These are phyloP conservation scores for Catagonus wagneri DNA, from an alignment of 2,113 vertebrate genomes.

Conservation along the genomic window DNA sequence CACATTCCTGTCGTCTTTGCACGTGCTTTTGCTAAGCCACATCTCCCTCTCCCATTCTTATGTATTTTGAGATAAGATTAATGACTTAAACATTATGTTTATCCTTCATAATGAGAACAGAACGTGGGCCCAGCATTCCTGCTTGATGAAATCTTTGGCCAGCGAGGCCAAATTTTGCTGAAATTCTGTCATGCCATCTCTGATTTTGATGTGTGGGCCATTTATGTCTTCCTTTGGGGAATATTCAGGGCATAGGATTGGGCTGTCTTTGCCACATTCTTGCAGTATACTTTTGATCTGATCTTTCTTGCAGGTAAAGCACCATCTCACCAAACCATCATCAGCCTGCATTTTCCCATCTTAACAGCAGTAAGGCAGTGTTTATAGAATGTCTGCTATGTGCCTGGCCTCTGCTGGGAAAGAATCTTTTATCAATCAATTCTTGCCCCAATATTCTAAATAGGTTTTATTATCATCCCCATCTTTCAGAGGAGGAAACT, in stretches of 20 bases:
- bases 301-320: not conserved
- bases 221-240: not conserved
- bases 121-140: not conserved
- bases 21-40: not conserved
- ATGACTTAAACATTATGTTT: not conserved
- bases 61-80: constrained; percentile 32
- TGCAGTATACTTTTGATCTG: not conserved
- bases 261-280: not conserved
- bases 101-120: not conserved
- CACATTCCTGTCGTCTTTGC: not conserved
- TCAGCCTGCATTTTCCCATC: not conserved
- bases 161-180: not conserved
- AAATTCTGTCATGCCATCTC: not conserved
- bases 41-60: not conserved
- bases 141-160: not conserved
- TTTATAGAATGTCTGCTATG: not conserved
- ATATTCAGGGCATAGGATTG: not conserved
- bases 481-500: not conserved
- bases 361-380: not conserved
- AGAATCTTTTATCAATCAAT: not conserved
- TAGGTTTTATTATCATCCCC: not conserved
- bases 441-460: not conserved
- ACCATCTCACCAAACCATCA: not conserved
- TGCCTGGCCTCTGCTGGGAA: not conserved
- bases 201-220: not conserved